Evolutionary conservation across 1,140 invertebrate genomes (phyloP).

Genomic region (Schlechtendalia chinensis): DNA sequence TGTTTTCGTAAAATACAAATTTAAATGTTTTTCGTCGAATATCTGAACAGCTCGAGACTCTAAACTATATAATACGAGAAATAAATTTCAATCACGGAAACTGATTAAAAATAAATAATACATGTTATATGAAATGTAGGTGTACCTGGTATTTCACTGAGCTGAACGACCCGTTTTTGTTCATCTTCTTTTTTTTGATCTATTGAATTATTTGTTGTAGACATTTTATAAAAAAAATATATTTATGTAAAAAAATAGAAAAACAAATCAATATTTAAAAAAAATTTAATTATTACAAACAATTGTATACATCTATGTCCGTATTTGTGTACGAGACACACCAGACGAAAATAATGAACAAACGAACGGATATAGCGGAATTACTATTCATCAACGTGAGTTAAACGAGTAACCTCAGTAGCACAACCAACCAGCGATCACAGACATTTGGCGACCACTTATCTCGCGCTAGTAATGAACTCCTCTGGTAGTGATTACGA

Average conservation of each 20-base stretch:
- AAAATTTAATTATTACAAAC: neutral
- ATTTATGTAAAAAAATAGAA: neutral
- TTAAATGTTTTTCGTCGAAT: no score
- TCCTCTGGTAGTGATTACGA: conserved; percentile 35
- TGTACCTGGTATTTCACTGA: neutral
- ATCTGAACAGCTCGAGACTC: neutral
- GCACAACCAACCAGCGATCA: conserved; percentile 23
- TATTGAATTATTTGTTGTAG: neutral
- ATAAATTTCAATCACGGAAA: neutral
- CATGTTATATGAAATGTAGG: neutral
- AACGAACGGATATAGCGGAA: conserved; percentile 9
- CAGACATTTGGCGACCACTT: conserved; percentile 40
- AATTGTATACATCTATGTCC: no score
- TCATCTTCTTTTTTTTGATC: conserved; percentile 39
- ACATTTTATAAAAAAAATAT: neutral
- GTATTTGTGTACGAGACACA: neutral
- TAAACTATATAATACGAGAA: neutral
- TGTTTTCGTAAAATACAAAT: neutral
- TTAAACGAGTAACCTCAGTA: conserved; percentile 27
- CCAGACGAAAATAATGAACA: conserved; percentile 11
- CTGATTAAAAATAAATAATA: neutral
- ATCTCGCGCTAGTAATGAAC: conserved; percentile 17
- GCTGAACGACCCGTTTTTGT: conserved; percentile 17
- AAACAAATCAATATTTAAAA: neutral
- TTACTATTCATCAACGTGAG: conserved; percentile 38